Base-by-base conservation (phyloP, 2,113 vertebrate species). In the Empidonax traillii region DNA sequence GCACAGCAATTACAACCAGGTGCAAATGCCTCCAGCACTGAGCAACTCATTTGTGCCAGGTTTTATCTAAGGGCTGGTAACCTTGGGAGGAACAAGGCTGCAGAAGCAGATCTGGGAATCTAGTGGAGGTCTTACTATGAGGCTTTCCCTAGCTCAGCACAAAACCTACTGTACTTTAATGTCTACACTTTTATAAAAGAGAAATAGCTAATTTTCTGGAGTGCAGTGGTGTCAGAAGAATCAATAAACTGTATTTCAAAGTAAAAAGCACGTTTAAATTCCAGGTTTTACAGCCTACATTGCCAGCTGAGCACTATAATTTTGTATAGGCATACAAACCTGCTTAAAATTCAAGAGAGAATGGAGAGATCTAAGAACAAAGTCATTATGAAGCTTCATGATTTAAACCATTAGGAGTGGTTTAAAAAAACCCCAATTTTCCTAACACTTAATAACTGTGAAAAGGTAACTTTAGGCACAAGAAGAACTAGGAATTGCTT, bases 391-490 rank as follows among this genome's bases (percentile, higher is more conserved):
- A 81, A 81, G 22, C 21, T 79, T 41, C 52, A 24, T 25, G 13
- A 17, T 53, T 72, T n/a, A 53, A 78, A 52, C 49, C 17, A 61
- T 23, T 44, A 35, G 18, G 23, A 76, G 30, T 7, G 8, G 8
- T 33, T 58, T 31, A 30, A 53, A 20, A 51, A 23, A 35, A 59
- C 7, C 1, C 1, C 1, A 5, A 0, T 10, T 67, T 87, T 52
- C 55, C 31, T 77, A 62, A 17, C 1, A 30, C 55, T 31, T 75
- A 53, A 28, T 11, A 15, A 14, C 30, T 72, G 51, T 76, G 33
- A 21, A 55, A 47, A 13, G 2, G 19, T 22, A 25, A 21, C 5
- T 16, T 63, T 16, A 35, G 37, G 58, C 28, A n/a, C 13, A 37
- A 22, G 3, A 30, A 59, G 61, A 61, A 24, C 2, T 7, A 30